phyloP scores from a whole-genome alignment of 2,797 vertebrate genomes.

The Sebastes hubbsi region DNA sequence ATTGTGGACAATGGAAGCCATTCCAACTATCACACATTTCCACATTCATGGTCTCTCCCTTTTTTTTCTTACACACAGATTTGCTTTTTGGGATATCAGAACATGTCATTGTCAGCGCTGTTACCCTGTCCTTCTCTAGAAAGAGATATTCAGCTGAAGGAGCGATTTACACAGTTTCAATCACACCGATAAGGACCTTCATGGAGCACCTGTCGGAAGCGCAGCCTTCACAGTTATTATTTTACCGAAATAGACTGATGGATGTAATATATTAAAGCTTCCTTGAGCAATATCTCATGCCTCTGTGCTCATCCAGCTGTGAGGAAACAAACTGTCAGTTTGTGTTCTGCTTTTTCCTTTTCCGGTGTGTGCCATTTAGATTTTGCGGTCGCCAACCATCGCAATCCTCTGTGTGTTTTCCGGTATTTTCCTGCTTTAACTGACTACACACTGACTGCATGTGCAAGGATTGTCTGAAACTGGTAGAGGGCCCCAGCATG shows the following conservation, averaged over 20 bases:
- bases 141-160: slow-evolving; percentile 12
- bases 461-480: slow-evolving; percentile 1
- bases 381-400: slow-evolving; percentile 24
- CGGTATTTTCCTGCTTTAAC: slow-evolving; percentile 16
- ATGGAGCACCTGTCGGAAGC: slow-evolving; percentile 22
- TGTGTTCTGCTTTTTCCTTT: slow-evolving; percentile 10
- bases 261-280: slow-evolving; percentile 40
- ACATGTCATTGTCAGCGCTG: background rate
- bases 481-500: slow-evolving; percentile 15
- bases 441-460: slow-evolving; percentile 1
- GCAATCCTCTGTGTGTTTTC: background rate
- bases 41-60: background rate
- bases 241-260: slow-evolving; percentile 20
- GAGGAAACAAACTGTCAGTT: slow-evolving; percentile 37
- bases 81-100: background rate
- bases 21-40: background rate
- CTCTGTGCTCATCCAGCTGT: slow-evolving; percentile 29
- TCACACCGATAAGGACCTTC: slow-evolving; percentile 6
- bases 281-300: slow-evolving; percentile 18
- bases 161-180: slow-evolving; percentile 6
- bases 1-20: background rate
- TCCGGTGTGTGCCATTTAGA: slow-evolving; percentile 18
- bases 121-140: background rate
- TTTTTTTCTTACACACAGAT: background rate
- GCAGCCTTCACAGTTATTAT: slow-evolving; percentile 29